Evolutionary conservation across 2,113 vertebrate species (phyloP), one percentile per base, ranked within the genome.

Genomic region (Macquaria ambigua): DNA sequence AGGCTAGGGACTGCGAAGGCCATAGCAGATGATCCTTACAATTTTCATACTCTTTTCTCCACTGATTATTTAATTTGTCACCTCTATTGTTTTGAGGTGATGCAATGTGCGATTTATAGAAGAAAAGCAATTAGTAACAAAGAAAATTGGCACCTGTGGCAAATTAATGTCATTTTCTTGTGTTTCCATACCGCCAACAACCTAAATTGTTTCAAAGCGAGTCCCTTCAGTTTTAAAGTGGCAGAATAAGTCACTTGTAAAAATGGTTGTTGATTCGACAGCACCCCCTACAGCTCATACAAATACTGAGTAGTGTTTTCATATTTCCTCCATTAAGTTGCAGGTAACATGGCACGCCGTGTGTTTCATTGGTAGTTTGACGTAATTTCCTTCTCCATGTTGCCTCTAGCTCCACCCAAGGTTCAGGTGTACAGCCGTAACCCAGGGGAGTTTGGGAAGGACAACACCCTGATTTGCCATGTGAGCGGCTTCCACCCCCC

Each of bases 401-500:
- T 52, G 1, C n/a, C 18, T 76, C 18, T 14, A 96, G 96, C 74
- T 37, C 0, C 41, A 28, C 95, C 97, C 0, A 95, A 91, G 0
- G 84, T 97, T 0, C 94, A 96, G 21, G 93, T 99, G 0, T 98
- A 97, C 77, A 95, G 96, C 9, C 90, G 88, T 0, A 0, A 88
- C 0, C 95, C 90, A 0, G 90, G 72, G 0, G 4, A 70, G 0
- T 63, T 1, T 0, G 96, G 93, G 0, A 20, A 89, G 0, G 0
- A 0, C 0, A 99, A 98, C 70, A 9, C 0, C 0, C 81, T 98
- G 7, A 97, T 98, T 56, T 99, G 98, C 92, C 96, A 95, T 0
- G 93, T 95, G 0, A 96, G 89, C 0, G 84, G 84, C 0, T 98
- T 98, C 87, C 95, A 98, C 37, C 98, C 98, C 0, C 96, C 97